Base-by-base conservation (phyloP, 23 tunicate genomes). In the Ascidia mentula region DNA sequence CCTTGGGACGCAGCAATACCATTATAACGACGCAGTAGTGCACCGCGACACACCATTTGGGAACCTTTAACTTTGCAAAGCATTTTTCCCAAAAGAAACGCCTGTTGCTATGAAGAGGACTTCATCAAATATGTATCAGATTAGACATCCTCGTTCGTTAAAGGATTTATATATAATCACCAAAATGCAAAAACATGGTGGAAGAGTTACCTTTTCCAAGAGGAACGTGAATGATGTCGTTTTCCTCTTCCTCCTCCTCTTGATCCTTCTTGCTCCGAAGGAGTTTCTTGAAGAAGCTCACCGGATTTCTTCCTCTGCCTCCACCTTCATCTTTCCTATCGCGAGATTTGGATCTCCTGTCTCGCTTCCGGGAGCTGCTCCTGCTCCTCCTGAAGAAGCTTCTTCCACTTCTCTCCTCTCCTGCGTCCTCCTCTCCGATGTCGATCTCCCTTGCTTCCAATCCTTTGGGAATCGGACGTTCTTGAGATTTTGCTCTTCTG, bases 401-500 rank as follows among this genome's bases (percentile, higher is more conserved):
- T 37, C 92, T 35, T 45, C 80, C 72, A 24, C 61, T 40, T 33
- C 82, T 46, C 9, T 77, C 88, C 35, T 76, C 38, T 31, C 73
- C 69, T 1, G 40, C 82, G 28, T 85, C 82, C 0, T 85, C 89
- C 35, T 78, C 89, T 8, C 18, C 77, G 76, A 70, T 90, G 17
- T 36, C 59, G 31, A 73, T 82, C 35, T 72, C 80, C 6, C 75
- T 60, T 0, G 87, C 34, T 46, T 82, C 84, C 4, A 33, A 53
- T 36, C 79, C 83, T 60, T 83, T 71, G 36, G 82, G 79, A 60
- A 35, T 80, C n/a, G 95, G 85, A 37, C 96, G 79, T 34, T 91
- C 96, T 53, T 82, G 87, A 8, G 96, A 91, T 80, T 91, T 91
- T n/a, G 96, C 86, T 18, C 96, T 76, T 38, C 89, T 69, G 60